Base-by-base conservation (phyloP, 2,113 vertebrate species). In the cat (Felis catus) region DNA sequence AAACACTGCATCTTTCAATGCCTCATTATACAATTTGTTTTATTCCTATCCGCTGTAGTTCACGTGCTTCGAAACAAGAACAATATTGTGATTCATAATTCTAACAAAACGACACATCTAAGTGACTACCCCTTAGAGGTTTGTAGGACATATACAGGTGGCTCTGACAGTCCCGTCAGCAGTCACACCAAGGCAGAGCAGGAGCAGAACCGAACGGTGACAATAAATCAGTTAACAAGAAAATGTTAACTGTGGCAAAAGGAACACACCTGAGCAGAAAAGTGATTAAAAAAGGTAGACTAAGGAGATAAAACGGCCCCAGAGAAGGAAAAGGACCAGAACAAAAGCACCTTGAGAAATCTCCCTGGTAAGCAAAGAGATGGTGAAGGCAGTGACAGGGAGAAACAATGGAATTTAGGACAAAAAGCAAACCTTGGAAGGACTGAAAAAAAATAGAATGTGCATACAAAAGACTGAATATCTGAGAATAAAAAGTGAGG, bases 11-110 rank as follows among this genome's bases (percentile, higher is more conserved):
- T 29, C 66, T 55, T n/a, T n/a, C 63, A 48, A 12, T 41, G 58
- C 76, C 80, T 70, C 80, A 85, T 45, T 84, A 86, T 61, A 61
- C 21, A 58, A 74, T 81, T 55, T 45, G 48, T 63, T 80, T 76
- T 80, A 61, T 73, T 73, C 51, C 45, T 83, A 79, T 81, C 85
- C 82, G 45, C 41, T 96, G 19, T 71, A 92, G 29, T 70, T 97
- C 61, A 79, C 1, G 4, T 10, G 29, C 41, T 92, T 89, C 31
- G 21, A 71, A n/a, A n/a, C 51, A 65, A 83, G 23, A 93, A 66
- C 19, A 58, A 97, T 90, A 82, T 16, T 0, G 11, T 45, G 23
- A 78, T 76, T 81, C 90, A 29, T 92, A 58, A 90, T 39, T 55
- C 87, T 36, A 94, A 89, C 29, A 78, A 94, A 94, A 90, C 48